Evolutionary conservation across 2,888 invertebrate species (phyloP).

Genomic region (Beris chalybata): DNA sequence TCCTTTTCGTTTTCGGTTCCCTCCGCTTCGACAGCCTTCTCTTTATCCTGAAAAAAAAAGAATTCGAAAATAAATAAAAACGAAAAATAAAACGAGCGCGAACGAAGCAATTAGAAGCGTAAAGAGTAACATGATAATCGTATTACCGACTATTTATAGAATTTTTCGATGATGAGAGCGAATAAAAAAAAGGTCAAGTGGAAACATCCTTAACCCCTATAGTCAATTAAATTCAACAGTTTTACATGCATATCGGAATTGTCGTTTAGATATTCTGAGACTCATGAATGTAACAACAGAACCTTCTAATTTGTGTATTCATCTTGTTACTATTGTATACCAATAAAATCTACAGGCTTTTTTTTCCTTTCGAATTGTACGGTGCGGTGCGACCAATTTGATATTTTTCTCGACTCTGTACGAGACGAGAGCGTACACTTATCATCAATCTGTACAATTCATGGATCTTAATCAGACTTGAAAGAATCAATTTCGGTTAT

Average conservation of each 20-base stretch:
- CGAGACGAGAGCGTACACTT: too few relatives aligned
- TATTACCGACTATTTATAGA: not conserved
- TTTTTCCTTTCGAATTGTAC: too few relatives aligned
- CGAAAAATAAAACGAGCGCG: not conserved
- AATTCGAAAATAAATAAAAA: not conserved
- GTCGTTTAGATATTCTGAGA: not conserved
- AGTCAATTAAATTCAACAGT: not conserved
- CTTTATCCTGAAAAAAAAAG: constrained; percentile 60
- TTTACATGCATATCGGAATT: not conserved
- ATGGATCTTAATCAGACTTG: constrained; percentile 19
- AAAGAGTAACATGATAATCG: not conserved
- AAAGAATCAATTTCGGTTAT: constrained; percentile 26
- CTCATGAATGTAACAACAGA: constrained; percentile 21
- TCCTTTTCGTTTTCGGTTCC: constrained; percentile 70
- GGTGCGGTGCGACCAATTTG: too few relatives aligned
- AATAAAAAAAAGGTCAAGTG: constrained; percentile 20
- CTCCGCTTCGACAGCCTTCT: constrained; percentile 61
- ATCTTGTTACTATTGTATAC: constrained; percentile 19
- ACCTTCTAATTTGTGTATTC: constrained; percentile 24
- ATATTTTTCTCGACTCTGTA: too few relatives aligned
- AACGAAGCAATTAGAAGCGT: not conserved
- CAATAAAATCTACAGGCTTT: constrained; percentile 24
- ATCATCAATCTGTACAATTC: too few relatives aligned
- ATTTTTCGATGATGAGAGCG: constrained; percentile 1
- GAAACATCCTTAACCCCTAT: constrained; percentile 28